These are phyloP conservation scores for Atta texana DNA, from an alignment of 1,140 invertebrate genomes.

Conservation along the genomic window DNA sequence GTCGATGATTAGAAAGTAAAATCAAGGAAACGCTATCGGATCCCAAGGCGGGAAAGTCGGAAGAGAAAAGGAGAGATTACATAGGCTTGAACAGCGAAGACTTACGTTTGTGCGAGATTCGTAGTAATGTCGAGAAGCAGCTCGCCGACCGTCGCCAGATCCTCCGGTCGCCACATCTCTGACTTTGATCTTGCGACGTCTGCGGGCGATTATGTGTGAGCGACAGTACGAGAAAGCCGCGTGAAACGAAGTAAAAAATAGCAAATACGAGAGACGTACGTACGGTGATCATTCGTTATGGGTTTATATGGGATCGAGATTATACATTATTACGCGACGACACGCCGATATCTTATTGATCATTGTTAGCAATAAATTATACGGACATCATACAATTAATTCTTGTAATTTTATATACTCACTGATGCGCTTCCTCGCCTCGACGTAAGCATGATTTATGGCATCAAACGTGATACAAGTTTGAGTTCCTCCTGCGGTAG, in stretches of 20 bases:
- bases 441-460: constrained; percentile 94
- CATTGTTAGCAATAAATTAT: constrained; percentile 15
- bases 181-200: constrained; percentile 91
- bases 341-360: not conserved
- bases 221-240: not conserved
- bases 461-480: constrained; percentile 97
- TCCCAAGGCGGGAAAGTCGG: not conserved
- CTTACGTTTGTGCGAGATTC: constrained; percentile 94
- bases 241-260: not conserved
- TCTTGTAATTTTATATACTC: constrained; percentile 84
- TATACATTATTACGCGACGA: not conserved
- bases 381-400: constrained; percentile 9
- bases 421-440: constrained; percentile 94
- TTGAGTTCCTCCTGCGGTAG: constrained; percentile 89
- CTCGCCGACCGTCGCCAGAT: constrained; percentile 94
- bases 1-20: constrained; percentile 25
- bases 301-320: not conserved
- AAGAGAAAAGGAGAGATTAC: not conserved
- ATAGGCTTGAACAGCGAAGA: not conserved
- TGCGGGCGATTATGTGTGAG: constrained; percentile 79
- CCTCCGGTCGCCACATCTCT: constrained; percentile 90
- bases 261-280: not conserved
- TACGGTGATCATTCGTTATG: not conserved
- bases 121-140: constrained; percentile 94
- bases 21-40: not conserved